Evolutionary conservation across 2,113 vertebrate species (phyloP), one percentile per base, ranked within the genome.

Genomic region (Thunnus thynnus): DNA sequence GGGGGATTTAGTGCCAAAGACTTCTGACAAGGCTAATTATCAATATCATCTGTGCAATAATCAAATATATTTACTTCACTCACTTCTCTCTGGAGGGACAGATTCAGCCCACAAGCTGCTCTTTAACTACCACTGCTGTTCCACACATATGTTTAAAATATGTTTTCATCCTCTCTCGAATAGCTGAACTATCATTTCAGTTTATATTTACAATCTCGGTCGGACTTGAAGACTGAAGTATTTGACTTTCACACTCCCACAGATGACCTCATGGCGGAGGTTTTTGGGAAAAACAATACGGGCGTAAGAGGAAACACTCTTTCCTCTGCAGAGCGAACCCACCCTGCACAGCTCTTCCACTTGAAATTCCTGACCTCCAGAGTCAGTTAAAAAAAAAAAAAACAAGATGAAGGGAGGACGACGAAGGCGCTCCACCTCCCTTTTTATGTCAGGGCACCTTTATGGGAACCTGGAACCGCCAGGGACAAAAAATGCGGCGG

Each of bases 321-420:
- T 92, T 91, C 86, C 89, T 93, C 46, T 92, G 81, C 82, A 84
- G 58, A 46, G 78, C 13, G 62, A 80, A 61, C 78, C 86, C 92
- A 72, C 83, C 88, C 90, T 52, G 66, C 9, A 0, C 50, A 13
- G 71, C 75, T 78, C 76, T 69, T 73, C 80, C 85, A 78, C 77
- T 84, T 78, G 32, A 84, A 73, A 89, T 84, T 87, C 88, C 84
- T 83, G 70, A 86, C 75, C 65, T 54, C 18, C n/a, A 52, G 52
- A 80, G 54, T 78, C 77, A 82, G 72, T 76, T 18, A 72, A 32
- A 48, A 30, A 30, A 30, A 30, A 30, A 30, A 30, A 4, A 30
- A 30, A 30, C 4, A 54, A 81, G 78, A 78, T 60, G 68, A 77
- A 85, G 80, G 58, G 27, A 69, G 47, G 50, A 51, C 11, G 16